phyloP scores from a whole-genome alignment of 92 coral and sea anemone species.

The Phenganax subtilis region DNA sequence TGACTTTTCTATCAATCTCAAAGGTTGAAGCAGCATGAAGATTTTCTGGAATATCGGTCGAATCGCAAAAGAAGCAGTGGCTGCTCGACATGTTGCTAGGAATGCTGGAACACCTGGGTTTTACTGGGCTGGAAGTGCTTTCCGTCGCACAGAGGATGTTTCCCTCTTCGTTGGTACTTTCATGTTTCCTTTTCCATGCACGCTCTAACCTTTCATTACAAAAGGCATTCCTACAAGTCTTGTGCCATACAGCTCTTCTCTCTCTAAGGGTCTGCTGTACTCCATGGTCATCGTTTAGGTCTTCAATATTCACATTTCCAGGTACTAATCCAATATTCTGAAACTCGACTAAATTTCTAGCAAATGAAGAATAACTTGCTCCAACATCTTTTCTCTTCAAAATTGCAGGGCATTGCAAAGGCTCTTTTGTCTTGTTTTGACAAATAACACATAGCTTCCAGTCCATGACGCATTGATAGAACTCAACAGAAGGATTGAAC shows the following conservation, averaged over 20 bases:
- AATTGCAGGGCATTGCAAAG: slow-evolving; percentile 51
- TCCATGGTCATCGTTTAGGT: slow-evolving; percentile 39
- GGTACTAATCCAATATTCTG: slow-evolving; percentile 33
- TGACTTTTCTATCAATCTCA: no score
- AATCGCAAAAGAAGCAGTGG: slow-evolving; percentile 40
- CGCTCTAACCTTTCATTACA: slow-evolving; percentile 42
- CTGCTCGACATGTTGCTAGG: neutral
- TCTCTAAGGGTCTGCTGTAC: slow-evolving; percentile 42
- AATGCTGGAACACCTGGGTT: slow-evolving; percentile 36
- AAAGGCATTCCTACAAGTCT: slow-evolving; percentile 44
- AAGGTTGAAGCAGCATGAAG: slow-evolving; percentile 10
- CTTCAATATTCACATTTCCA: slow-evolving; percentile 4
- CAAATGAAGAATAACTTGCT: slow-evolving; percentile 45
- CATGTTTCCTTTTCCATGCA: slow-evolving; percentile 41
- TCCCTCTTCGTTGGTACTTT: slow-evolving; percentile 16
- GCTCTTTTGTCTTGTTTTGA: slow-evolving; percentile 35
- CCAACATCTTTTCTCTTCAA: slow-evolving; percentile 51
- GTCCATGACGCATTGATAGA: slow-evolving; percentile 27
- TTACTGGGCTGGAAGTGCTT: slow-evolving; percentile 36
- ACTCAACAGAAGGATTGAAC: no score
- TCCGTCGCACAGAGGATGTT: slow-evolving; percentile 24
- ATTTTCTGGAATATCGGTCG: slow-evolving; percentile 30
- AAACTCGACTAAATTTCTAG: slow-evolving; percentile 29
- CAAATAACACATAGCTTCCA: slow-evolving; percentile 48
- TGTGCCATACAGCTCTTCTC: slow-evolving; percentile 55